phyloP scores from a whole-genome alignment of 2,113 vertebrate species.

The Amphiprion percula region DNA sequence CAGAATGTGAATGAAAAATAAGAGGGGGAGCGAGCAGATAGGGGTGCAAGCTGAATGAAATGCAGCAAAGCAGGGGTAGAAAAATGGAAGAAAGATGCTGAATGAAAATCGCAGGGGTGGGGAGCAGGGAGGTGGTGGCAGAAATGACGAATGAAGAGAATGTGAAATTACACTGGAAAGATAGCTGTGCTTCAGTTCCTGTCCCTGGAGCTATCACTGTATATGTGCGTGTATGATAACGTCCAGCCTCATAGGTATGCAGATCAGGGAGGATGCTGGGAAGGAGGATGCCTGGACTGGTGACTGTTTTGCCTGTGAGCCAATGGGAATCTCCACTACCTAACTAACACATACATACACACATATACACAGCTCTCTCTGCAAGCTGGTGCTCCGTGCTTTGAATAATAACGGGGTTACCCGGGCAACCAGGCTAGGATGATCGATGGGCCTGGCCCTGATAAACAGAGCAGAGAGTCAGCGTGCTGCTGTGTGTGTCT shows the following conservation, averaged over 20 bases:
- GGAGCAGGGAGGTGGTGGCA: not conserved
- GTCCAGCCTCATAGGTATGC: slow-evolving; percentile 55
- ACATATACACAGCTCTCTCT: slow-evolving; percentile 45
- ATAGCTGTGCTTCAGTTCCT: not conserved
- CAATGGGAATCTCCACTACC: slow-evolving; percentile 70
- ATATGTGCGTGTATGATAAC: slow-evolving; percentile 15
- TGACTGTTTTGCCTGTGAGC: slow-evolving; percentile 57
- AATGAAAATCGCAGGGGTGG: slow-evolving; percentile 59
- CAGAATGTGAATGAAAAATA: slow-evolving; percentile 82
- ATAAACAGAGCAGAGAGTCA: slow-evolving; percentile 74
- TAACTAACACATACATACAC: slow-evolving; percentile 38
- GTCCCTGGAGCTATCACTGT: slow-evolving; percentile 9
- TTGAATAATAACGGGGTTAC: slow-evolving; percentile 83
- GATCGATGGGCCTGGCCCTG: slow-evolving; percentile 75
- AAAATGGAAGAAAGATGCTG: slow-evolving; percentile 53
- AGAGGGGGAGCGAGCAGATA: slow-evolving; percentile 39
- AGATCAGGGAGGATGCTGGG: slow-evolving; percentile 58
- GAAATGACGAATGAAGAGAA: slow-evolving; percentile 40
- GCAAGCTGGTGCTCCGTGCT: slow-evolving; percentile 75
- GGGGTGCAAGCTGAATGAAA: slow-evolving; percentile 71
- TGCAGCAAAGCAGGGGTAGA: slow-evolving; percentile 48
- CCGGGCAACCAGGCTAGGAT: slow-evolving; percentile 77
- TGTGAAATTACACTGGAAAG: slow-evolving; percentile 9
- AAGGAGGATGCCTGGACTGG: slow-evolving; percentile 41
- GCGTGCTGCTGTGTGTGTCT: slow-evolving; percentile 29